phyloP scores from a whole-genome alignment of 2,797 vertebrate genomes.

The Lemur catta region DNA sequence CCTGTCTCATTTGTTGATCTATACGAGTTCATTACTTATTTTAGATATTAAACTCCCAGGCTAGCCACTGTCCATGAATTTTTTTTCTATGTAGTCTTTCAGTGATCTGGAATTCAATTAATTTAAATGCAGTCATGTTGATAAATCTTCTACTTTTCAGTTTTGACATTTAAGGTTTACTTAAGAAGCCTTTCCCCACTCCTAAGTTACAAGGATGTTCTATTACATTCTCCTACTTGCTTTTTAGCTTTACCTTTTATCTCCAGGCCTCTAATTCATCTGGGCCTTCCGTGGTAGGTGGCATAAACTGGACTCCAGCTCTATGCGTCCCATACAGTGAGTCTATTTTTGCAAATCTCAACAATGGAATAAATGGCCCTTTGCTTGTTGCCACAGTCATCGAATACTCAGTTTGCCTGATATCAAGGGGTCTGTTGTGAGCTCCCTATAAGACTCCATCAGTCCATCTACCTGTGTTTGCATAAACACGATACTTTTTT shows the following conservation, averaged over 20 bases:
- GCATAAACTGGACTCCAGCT: not conserved
- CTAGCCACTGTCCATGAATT: not conserved
- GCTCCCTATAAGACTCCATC: not conserved
- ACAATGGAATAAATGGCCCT: not conserved
- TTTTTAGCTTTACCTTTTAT: not conserved
- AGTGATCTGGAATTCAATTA: not conserved
- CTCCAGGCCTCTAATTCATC: not conserved
- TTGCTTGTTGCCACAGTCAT: not conserved
- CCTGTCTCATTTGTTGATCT: not conserved
- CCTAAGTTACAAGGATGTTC: not conserved
- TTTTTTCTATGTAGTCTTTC: not conserved
- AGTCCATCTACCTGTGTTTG: too few relatives aligned
- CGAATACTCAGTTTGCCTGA: not conserved
- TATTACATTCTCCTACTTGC: not conserved
- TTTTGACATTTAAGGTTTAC: not conserved
- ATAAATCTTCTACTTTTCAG: not conserved
- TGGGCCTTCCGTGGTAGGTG: fast-evolving
- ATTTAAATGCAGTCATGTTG: not conserved
- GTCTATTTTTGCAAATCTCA: not conserved
- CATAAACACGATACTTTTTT: not conserved
- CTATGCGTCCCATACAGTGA: not conserved
- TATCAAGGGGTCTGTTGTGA: not conserved
- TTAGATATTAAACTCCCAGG: not conserved
- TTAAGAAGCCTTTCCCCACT: not conserved
- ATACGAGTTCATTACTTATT: not conserved